phyloP scores from a whole-genome alignment of 2,888 invertebrate species.

The Ramazzottius varieornatus region DNA sequence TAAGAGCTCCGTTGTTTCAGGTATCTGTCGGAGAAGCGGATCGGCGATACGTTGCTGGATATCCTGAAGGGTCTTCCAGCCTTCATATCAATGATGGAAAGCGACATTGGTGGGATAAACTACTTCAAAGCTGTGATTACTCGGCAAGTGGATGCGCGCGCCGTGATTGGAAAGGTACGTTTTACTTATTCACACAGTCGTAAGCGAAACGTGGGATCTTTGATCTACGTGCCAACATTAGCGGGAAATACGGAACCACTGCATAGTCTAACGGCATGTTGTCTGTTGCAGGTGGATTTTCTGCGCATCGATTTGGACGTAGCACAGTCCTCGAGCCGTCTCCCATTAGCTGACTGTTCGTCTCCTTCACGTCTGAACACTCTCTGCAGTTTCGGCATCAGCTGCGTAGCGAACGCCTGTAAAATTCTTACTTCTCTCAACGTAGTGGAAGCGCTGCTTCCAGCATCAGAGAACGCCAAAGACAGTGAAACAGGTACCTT shows the following conservation, averaged over 20 bases:
- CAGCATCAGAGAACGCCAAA: background rate
- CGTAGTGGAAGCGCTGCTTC: background rate
- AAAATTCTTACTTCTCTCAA: background rate
- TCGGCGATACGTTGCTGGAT: background rate
- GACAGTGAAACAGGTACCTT: too few relatives aligned
- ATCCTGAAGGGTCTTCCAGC: background rate
- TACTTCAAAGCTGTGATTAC: slow-evolving; percentile 1
- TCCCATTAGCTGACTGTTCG: background rate
- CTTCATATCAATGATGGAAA: background rate
- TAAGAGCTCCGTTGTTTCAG: too few relatives aligned
- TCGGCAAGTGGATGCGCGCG: background rate
- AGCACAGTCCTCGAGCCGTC: background rate
- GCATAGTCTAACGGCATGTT: too few relatives aligned
- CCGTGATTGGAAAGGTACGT: background rate
- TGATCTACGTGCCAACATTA: too few relatives aligned
- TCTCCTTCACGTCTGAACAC: background rate
- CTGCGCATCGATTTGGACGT: background rate
- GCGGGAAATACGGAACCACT: too few relatives aligned
- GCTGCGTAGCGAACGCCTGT: background rate
- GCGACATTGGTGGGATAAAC: background rate
- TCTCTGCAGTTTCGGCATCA: background rate
- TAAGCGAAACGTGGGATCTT: too few relatives aligned
- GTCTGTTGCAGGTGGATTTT: too few relatives aligned
- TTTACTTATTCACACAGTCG: too few relatives aligned
- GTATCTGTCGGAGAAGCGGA: background rate